phyloP scores from a whole-genome alignment of 1,140 invertebrate species.

The Conus ventricosus region DNA sequence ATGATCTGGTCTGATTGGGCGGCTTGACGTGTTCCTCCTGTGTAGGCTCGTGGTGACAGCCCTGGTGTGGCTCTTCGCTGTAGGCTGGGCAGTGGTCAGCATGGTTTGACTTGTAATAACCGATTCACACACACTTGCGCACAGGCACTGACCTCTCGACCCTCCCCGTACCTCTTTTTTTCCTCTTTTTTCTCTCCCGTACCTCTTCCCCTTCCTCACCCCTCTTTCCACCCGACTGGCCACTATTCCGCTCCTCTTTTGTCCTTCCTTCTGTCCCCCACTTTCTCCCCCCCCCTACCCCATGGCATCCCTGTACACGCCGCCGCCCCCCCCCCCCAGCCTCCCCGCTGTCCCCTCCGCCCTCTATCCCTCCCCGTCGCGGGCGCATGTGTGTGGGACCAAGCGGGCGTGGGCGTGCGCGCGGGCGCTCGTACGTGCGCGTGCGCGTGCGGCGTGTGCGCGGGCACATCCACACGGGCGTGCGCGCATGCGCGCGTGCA shows the following conservation, averaged over 20 bases:
- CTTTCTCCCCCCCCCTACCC: not conserved
- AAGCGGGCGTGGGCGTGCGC: not conserved
- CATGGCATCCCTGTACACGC: not conserved
- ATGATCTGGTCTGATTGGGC: too few species aligned
- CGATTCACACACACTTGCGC: not conserved
- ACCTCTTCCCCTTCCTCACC: not conserved
- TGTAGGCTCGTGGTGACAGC: too few species aligned
- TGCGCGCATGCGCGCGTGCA: too few species aligned
- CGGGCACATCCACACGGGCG: too few species aligned
- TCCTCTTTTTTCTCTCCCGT: not conserved
- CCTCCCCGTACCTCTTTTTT: not conserved
- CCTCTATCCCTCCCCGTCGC: not conserved
- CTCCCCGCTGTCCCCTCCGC: not conserved
- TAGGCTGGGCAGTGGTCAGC: too few species aligned
- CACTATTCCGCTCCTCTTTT: not conserved
- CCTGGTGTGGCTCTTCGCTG: not conserved
- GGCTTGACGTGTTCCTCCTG: too few species aligned
- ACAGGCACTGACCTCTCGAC: not conserved
- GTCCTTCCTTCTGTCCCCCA: not conserved
- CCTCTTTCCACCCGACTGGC: not conserved
- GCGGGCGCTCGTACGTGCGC: too few species aligned
- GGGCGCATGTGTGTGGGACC: not conserved
- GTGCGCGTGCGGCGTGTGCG: too few species aligned
- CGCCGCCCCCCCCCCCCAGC: not conserved
- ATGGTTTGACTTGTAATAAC: too few species aligned